Conservation (phyloP, 2,113 vertebrate species). For the Callorhinus ursinus region DNA sequence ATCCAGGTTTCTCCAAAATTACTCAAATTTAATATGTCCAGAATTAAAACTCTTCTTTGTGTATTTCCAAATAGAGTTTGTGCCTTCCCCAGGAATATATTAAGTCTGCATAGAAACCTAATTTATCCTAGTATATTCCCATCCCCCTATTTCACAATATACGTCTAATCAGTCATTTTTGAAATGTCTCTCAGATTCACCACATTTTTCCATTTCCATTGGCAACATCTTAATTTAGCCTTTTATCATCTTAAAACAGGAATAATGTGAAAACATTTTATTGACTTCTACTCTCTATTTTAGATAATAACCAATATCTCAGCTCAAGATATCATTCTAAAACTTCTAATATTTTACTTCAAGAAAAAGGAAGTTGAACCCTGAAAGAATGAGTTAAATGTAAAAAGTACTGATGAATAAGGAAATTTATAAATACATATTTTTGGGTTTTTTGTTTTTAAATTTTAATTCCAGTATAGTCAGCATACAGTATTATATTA, state of each 20-base stretch:
- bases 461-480: not conserved
- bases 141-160: not conserved
- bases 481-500: not conserved
- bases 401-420: not conserved
- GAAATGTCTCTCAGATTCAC: not conserved
- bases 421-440: not conserved
- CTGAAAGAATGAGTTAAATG: not conserved
- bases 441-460: not conserved
- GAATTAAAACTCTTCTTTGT: not conserved
- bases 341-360: not conserved
- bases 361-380: not conserved
- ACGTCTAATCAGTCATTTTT: not conserved
- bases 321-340: not conserved
- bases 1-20: not conserved
- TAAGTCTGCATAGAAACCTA: not conserved
- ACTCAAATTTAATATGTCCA: not conserved
- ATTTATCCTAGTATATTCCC: not conserved
- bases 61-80: not conserved
- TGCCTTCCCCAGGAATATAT: not conserved
- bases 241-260: not conserved
- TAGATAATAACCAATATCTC: not conserved
- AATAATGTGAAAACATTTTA: not conserved
- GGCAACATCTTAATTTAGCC: not conserved
- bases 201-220: not conserved
- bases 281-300: not conserved